phyloP scores from a whole-genome alignment of 2,113 vertebrate species.

The Cariama cristata region DNA sequence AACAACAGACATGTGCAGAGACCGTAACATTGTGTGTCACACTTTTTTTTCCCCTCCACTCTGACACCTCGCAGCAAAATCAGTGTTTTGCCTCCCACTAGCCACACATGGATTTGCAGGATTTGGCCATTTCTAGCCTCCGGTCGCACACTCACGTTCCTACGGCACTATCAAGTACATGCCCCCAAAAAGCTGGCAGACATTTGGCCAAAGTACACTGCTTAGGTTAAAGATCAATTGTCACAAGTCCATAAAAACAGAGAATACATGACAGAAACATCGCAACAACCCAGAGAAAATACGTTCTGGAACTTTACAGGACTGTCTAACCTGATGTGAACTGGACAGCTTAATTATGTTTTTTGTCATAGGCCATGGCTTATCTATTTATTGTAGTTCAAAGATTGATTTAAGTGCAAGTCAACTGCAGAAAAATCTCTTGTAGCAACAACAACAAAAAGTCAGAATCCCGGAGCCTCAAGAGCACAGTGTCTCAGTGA shows the following conservation, averaged over 20 bases:
- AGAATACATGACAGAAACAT: neutral
- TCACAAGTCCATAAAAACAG: neutral
- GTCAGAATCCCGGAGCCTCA: neutral
- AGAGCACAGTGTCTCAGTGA: neutral
- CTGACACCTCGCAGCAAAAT: neutral
- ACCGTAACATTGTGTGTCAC: neutral
- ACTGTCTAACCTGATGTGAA: neutral
- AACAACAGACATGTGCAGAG: neutral
- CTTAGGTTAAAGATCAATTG: slow-evolving; percentile 34
- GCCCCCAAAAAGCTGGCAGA: neutral
- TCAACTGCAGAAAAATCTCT: neutral
- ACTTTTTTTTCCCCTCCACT: neutral
- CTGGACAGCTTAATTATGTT: neutral
- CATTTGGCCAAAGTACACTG: neutral
- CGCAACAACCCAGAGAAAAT: neutral
- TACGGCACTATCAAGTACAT: neutral
- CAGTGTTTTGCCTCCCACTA: neutral
- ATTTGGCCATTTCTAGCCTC: neutral
- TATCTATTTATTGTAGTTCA: neutral
- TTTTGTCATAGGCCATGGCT: neutral
- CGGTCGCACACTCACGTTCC: neutral
- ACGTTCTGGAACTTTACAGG: neutral
- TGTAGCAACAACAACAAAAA: neutral
- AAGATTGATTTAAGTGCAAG: neutral
- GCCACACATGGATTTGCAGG: neutral